phyloP scores from a whole-genome alignment of 2,113 vertebrate species.

The Oncorhynchus keta region DNA sequence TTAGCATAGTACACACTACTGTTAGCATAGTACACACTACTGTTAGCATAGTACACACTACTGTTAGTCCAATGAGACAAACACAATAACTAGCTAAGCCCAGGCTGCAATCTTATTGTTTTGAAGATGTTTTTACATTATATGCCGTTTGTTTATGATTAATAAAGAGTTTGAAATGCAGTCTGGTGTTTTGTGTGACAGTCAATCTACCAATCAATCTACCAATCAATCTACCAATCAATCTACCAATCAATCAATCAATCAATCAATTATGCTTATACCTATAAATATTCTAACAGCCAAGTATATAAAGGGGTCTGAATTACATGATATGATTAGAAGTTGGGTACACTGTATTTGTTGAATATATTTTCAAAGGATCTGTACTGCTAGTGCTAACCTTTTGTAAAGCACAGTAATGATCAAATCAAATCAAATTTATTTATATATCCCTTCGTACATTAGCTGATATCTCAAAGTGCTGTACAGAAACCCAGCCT shows the following conservation, averaged over 20 bases:
- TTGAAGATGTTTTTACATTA: not conserved
- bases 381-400: too few species aligned
- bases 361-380: too few species aligned
- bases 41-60: not conserved
- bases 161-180: slow-evolving; percentile 54
- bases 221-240: not conserved
- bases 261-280: slow-evolving; percentile 11
- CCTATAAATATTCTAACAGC: too few species aligned
- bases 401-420: too few species aligned
- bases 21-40: not conserved
- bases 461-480: too few species aligned
- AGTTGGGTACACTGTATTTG: too few species aligned
- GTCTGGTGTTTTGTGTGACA: not conserved
- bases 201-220: not conserved
- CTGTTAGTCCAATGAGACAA: slow-evolving; percentile 10
- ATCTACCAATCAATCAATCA: slow-evolving; percentile 15
- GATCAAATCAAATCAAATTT: too few species aligned
- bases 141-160: slow-evolving; percentile 20
- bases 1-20: not conserved
- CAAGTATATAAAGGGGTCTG: too few species aligned
- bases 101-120: slow-evolving; percentile 5
- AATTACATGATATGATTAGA: too few species aligned
- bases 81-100: slow-evolving; percentile 14
- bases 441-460: too few species aligned
- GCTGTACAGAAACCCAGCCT: too few species aligned